These are phyloP conservation scores for Aptenodytes patagonicus DNA, from an alignment of 2,113 vertebrate genomes.

Conservation along the genomic window DNA sequence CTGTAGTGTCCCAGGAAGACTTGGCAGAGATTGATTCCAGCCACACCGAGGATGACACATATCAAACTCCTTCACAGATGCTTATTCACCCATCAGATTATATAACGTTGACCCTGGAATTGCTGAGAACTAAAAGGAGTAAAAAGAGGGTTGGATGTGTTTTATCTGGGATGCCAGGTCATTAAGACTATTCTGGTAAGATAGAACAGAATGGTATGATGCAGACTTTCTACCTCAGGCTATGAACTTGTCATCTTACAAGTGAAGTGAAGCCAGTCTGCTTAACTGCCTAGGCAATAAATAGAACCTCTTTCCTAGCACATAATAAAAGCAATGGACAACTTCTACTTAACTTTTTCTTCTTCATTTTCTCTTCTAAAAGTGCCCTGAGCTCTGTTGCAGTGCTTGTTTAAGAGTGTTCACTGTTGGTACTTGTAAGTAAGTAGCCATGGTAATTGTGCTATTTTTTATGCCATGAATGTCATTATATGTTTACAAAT, in stretches of 20 bases:
- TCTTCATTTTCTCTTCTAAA: not conserved
- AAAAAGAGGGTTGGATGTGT: not conserved
- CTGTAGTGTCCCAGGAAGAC: slow-evolving; percentile 7
- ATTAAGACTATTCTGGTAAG: slow-evolving; percentile 25
- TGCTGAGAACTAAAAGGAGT: slow-evolving; percentile 35
- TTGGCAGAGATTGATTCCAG: slow-evolving; percentile 52
- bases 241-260: slow-evolving; percentile 32
- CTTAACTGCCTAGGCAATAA: slow-evolving; percentile 30
- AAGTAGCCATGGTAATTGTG: not conserved
- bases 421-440: not conserved
- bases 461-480: not conserved
- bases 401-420: not conserved
- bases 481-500: not conserved
- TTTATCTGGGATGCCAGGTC: slow-evolving; percentile 29
- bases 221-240: slow-evolving; percentile 25
- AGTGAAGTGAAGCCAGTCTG: not conserved
- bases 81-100: slow-evolving; percentile 55
- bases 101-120: not conserved
- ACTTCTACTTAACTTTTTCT: not conserved
- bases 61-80: slow-evolving; percentile 58
- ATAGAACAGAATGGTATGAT: not conserved
- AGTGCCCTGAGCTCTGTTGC: slow-evolving; percentile 3
- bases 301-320: not conserved
- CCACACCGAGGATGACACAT: slow-evolving; percentile 20
- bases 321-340: slow-evolving; percentile 15